Percentiles rank a stretch among this genome's conserved stretches.
These are phyloP conservation scores for Lottia scabra DNA, from an alignment of 2,888 invertebrate species.

Conservation along the genomic window DNA sequence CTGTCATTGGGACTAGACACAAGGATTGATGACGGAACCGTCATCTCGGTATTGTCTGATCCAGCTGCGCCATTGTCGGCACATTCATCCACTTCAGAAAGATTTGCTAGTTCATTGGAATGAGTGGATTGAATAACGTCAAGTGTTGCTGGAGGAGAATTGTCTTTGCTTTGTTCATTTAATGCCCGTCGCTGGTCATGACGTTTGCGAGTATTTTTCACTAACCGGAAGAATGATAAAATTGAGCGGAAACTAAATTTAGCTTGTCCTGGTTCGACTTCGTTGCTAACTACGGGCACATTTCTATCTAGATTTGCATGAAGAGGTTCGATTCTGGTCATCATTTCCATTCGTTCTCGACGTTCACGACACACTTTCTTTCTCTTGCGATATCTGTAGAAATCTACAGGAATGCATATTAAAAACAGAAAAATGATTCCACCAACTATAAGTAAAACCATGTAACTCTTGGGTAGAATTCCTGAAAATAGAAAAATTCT, in stretches of 20 bases:
- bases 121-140: too few relatives aligned
- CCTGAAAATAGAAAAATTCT: slow-evolving; percentile 18
- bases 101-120: too few relatives aligned
- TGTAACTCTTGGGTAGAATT: slow-evolving; percentile 31
- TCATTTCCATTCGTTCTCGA: slow-evolving; percentile 30
- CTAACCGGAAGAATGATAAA: slow-evolving; percentile 17
- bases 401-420: slow-evolving; percentile 34
- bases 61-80: too few relatives aligned
- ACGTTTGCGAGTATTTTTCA: slow-evolving; percentile 10
- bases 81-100: too few relatives aligned
- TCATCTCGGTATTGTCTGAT: too few relatives aligned
- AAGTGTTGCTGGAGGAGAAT: too few relatives aligned
- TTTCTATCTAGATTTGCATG: slow-evolving; percentile 25
- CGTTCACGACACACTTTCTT: slow-evolving; percentile 34
- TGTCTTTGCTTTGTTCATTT: too few relatives aligned
- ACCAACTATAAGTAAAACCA: slow-evolving; percentile 33
- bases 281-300: not conserved
- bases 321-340: slow-evolving; percentile 33
- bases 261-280: slow-evolving; percentile 1
- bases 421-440: slow-evolving; percentile 31
- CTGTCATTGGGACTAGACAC: too few relatives aligned
- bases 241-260: slow-evolving; percentile 19
- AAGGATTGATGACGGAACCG: too few relatives aligned
- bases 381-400: slow-evolving; percentile 32
- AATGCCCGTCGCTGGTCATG: not conserved